A percentile compares a stretch with the other conserved stretches of the same genome.
Conservation (phyloP, 2,113 vertebrate species). For the Machaerirhynchus nigripectus region DNA sequence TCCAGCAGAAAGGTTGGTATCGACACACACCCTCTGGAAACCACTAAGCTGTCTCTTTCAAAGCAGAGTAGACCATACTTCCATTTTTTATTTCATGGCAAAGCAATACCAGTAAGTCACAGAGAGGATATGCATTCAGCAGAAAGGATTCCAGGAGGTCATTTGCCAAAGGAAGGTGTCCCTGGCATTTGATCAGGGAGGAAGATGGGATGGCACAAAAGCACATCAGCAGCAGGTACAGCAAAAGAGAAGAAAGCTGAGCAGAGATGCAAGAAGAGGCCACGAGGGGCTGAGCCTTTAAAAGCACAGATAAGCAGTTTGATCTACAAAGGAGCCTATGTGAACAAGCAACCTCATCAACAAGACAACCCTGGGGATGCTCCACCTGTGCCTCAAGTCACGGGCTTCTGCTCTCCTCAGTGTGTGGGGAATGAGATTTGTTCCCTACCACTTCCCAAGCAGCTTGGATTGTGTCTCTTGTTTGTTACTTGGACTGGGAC, state of each 20-base stretch:
- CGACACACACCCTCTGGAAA: background rate
- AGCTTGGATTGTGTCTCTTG: fast-evolving
- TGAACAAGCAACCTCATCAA: constrained; percentile 55
- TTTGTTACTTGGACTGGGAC: background rate
- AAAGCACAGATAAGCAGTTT: constrained; percentile 55
- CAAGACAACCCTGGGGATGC: constrained; percentile 42
- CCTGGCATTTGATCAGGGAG: constrained; percentile 25
- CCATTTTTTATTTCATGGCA: background rate
- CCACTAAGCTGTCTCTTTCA: background rate
- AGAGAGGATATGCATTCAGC: background rate
- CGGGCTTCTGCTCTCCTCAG: background rate
- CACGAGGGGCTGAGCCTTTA: constrained; percentile 51
- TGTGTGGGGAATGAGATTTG: background rate
- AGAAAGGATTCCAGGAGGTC: constrained; percentile 44
- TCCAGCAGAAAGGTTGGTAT: background rate
- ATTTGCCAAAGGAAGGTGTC: constrained; percentile 23
- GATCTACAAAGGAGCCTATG: constrained; percentile 47
- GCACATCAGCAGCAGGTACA: background rate
- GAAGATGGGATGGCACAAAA: constrained; percentile 30
- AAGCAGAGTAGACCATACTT: background rate
- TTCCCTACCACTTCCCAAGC: background rate
- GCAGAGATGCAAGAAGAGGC: constrained; percentile 60
- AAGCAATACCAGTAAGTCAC: background rate
- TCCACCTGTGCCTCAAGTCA: constrained; percentile 32
- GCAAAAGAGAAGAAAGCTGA: constrained; percentile 35